A percentile compares a stretch with the other conserved stretches of the same genome.
phyloP scores from a whole-genome alignment of 92 coral and sea anemone species.

The Bergia sp. region DNA sequence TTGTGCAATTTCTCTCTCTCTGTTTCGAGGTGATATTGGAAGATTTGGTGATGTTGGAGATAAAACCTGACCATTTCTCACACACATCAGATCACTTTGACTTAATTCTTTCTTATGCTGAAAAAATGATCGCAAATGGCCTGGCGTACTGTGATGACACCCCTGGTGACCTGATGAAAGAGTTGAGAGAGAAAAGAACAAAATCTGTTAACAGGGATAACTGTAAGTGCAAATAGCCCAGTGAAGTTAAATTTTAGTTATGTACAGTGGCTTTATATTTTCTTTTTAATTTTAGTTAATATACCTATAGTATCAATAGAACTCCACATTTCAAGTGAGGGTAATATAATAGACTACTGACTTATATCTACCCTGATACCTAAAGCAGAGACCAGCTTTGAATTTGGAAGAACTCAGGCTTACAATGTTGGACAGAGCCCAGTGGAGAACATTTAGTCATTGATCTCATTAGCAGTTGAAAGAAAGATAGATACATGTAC shows the following conservation, averaged over 20 bases:
- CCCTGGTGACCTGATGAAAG: conserved; percentile 93
- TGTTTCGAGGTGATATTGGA: conserved; percentile 82
- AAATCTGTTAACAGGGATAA: conserved; percentile 87
- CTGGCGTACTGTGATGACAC: conserved; percentile 93
- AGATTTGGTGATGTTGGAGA: conserved; percentile 84
- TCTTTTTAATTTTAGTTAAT: too few species aligned
- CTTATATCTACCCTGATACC: too few species aligned
- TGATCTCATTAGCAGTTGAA: too few species aligned
- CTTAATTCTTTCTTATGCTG: conserved; percentile 71
- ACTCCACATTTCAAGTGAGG: too few species aligned
- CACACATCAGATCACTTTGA: conserved; percentile 99
- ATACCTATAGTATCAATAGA: too few species aligned
- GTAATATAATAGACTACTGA: too few species aligned
- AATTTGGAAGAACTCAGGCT: too few species aligned
- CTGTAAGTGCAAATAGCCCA: conserved; percentile 63
- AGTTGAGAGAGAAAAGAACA: conserved; percentile 84
- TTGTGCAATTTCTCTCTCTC: neutral
- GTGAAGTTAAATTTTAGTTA: neutral
- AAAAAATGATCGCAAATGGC: conserved; percentile 84
- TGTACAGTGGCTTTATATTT: neutral
- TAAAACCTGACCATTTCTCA: conserved; percentile 81
- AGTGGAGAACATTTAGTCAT: too few species aligned
- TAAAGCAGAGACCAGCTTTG: too few species aligned
- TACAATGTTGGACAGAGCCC: too few species aligned
- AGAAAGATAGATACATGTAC: too few species aligned